phyloP scores from a whole-genome alignment of 2,797 vertebrate genomes.

The Sparus aurata region DNA sequence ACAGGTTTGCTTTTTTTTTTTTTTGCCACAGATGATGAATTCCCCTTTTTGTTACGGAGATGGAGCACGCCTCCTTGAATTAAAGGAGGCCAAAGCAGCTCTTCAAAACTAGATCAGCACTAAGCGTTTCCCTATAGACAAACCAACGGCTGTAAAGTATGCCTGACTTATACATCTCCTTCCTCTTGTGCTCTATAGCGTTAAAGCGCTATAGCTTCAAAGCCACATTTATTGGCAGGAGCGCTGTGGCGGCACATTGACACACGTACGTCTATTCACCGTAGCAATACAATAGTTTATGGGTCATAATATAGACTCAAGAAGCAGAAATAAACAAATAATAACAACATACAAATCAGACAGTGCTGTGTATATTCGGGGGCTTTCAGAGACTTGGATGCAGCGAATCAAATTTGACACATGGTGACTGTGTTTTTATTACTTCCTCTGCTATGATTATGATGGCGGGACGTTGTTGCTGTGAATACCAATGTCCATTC shows the following conservation, averaged over 20 bases:
- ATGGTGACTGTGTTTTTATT: neutral
- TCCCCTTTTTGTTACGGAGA: slow-evolving; percentile 68
- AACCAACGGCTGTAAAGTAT: slow-evolving; percentile 40
- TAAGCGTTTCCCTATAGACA: slow-evolving; percentile 77
- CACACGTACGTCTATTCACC: neutral
- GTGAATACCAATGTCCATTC: neutral
- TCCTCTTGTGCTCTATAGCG: slow-evolving; percentile 12
- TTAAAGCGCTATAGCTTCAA: slow-evolving; percentile 10
- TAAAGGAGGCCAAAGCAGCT: slow-evolving; percentile 81
- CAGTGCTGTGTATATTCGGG: neutral
- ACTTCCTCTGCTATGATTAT: neutral
- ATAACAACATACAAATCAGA: neutral
- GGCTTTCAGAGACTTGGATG: neutral
- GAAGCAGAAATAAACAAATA: too few species aligned
- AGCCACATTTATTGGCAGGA: neutral
- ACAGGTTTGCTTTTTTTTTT: slow-evolving; percentile 68
- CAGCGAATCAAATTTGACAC: neutral
- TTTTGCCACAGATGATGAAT: slow-evolving; percentile 73
- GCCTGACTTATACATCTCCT: slow-evolving; percentile 7
- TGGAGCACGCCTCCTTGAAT: slow-evolving; percentile 69
- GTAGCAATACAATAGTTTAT: neutral
- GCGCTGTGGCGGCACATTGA: neutral
- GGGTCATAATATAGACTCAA: neutral
- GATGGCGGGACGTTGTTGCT: neutral
- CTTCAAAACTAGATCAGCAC: slow-evolving; percentile 77